These are phyloP conservation scores for Drymonia ruficornis DNA, from an alignment of 2,888 invertebrate genomes.

Conservation along the genomic window DNA sequence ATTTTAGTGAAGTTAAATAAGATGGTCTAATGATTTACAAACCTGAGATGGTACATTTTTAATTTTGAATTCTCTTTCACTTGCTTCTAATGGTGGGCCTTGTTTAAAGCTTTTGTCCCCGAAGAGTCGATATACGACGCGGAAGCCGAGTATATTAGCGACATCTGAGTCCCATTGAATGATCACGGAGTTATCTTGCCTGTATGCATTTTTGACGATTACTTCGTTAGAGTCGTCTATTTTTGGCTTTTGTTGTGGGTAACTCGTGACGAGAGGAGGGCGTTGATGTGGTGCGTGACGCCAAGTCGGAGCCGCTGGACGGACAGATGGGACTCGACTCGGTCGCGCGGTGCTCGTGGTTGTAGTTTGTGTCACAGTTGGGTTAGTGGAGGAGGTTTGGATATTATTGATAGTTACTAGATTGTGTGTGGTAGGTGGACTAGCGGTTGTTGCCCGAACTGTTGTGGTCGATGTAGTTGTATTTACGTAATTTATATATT, in stretches of 20 bases:
- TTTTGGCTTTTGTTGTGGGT: constrained; percentile 87
- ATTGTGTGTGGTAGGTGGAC: constrained; percentile 30
- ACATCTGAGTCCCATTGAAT: constrained; percentile 97
- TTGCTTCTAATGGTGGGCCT: constrained; percentile 94
- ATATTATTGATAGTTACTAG: constrained; percentile 38
- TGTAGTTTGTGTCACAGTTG: constrained; percentile 48
- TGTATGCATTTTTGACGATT: constrained; percentile 92
- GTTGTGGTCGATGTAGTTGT: constrained; percentile 53
- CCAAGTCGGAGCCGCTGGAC: constrained; percentile 75
- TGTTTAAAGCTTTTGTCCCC: constrained; percentile 96
- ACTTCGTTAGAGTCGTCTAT: constrained; percentile 90
- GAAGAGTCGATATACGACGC: constrained; percentile 94
- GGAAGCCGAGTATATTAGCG: constrained; percentile 94
- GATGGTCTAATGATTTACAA: constrained; percentile 11
- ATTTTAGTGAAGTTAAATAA: too few species aligned
- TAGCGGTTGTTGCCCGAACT: constrained; percentile 37
- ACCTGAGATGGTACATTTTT: constrained; percentile 96
- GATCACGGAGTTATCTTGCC: constrained; percentile 94
- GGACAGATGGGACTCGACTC: constrained; percentile 60
- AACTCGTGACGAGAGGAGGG: constrained; percentile 90
- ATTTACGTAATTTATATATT: constrained; percentile 53
- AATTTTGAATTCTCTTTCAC: constrained; percentile 96
- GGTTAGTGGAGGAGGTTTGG: constrained; percentile 42
- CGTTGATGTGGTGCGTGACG: constrained; percentile 84
- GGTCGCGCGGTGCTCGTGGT: constrained; percentile 63